Conservation (phyloP, 2,113 vertebrate species). For the Nyctereutes procyonoides region DNA sequence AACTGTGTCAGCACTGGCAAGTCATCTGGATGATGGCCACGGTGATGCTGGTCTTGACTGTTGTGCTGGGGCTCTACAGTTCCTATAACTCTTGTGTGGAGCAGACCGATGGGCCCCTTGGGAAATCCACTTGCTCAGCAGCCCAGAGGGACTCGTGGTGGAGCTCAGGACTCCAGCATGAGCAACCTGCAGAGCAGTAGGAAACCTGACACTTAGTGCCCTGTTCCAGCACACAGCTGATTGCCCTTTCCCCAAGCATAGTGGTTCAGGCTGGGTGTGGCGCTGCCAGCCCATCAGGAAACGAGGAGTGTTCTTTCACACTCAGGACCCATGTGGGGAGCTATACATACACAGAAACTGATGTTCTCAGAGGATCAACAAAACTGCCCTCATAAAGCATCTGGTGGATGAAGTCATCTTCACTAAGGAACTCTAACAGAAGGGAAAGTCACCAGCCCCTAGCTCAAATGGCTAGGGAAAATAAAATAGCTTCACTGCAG, state of each 20-base stretch:
- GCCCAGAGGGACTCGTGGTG: conserved; percentile 88
- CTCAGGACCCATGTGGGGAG: conserved; percentile 6
- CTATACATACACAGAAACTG: not conserved
- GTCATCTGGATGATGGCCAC: conserved; percentile 88
- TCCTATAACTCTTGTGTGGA: conserved; percentile 87
- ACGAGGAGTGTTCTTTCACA: not conserved
- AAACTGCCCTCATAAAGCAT: conserved; percentile 33
- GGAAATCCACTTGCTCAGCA: conserved; percentile 86
- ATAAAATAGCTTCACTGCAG: not conserved
- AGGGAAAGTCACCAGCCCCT: not conserved
- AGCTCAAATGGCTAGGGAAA: not conserved
- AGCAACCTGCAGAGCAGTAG: conserved; percentile 85
- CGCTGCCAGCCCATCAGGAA: not conserved
- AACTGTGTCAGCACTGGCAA: conserved; percentile 89
- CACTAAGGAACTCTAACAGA: not conserved
- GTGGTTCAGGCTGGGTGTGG: not conserved
- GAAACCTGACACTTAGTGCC: not conserved
- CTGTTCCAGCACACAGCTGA: not conserved
- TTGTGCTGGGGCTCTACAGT: conserved; percentile 87
- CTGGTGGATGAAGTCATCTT: conserved; percentile 15
- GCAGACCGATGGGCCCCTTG: conserved; percentile 81
- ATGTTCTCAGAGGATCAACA: conserved; percentile 56
- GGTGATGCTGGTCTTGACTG: conserved; percentile 86
- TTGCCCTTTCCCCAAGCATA: not conserved
- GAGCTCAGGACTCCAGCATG: conserved; percentile 87